Percentiles rank a stretch among this genome's conserved stretches.
phyloP scores from a whole-genome alignment of 2,797 vertebrate species.

The Sebastolobus alascanus region DNA sequence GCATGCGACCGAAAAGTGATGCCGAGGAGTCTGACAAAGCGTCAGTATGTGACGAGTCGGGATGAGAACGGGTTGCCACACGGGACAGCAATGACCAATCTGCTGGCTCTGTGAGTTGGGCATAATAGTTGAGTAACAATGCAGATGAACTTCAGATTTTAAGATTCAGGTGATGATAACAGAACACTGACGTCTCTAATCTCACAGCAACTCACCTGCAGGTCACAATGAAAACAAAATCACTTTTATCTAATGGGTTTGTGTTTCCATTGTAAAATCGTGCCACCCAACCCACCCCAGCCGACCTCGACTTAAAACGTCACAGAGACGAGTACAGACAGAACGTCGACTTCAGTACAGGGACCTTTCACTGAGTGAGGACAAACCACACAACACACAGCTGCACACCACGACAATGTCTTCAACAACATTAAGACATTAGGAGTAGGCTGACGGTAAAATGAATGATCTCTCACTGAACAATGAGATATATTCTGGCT shows the following conservation, averaged over 20 bases:
- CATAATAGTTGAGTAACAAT: slow-evolving; percentile 45
- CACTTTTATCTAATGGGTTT: slow-evolving; percentile 24
- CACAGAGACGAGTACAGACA: slow-evolving; percentile 62
- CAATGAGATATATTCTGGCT: not conserved
- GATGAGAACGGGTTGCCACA: not conserved
- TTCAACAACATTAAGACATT: slow-evolving; percentile 58
- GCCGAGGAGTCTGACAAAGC: too few relatives aligned
- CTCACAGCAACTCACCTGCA: slow-evolving; percentile 38
- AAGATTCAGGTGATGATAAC: slow-evolving; percentile 44
- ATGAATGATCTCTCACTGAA: slow-evolving; percentile 19
- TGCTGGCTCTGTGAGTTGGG: slow-evolving; percentile 24
- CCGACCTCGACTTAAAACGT: slow-evolving; percentile 21
- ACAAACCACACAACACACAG: slow-evolving; percentile 63
- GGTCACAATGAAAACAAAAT: slow-evolving; percentile 33
- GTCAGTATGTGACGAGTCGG: too few relatives aligned
- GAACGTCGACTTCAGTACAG: slow-evolving; percentile 36
- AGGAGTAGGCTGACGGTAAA: slow-evolving; percentile 26
- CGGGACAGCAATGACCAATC: slow-evolving; percentile 25
- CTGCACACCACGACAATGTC: slow-evolving; percentile 46
- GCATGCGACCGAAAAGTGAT: too few relatives aligned
- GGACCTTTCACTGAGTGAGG: slow-evolving; percentile 46
- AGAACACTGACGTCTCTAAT: slow-evolving; percentile 40
- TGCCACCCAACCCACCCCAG: slow-evolving; percentile 32
- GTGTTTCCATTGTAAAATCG: slow-evolving; percentile 7
- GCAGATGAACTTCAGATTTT: slow-evolving; percentile 40